Base-by-base conservation (phyloP, 2,113 vertebrate species). In the Strix aluco region DNA sequence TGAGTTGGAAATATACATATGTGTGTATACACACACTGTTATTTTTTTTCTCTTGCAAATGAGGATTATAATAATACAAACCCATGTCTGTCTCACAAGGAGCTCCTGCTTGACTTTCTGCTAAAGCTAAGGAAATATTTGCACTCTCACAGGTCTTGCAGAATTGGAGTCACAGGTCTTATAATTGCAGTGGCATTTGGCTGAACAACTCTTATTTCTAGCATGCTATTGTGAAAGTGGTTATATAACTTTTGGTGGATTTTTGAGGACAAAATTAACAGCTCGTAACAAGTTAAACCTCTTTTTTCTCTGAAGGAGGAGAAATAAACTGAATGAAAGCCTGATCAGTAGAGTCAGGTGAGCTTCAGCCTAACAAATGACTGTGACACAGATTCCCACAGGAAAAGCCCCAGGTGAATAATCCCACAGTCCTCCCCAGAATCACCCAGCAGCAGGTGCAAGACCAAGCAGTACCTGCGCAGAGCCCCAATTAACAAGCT, bases 181-280 rank as follows among this genome's bases (percentile, higher is more conserved):
- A 66, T 5, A 81, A 85, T 51, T 93, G 86, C 86, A 91, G 46
- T 91, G 89, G 66, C 71, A 44, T 88, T 96, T 96, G 78, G 66
- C 86, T 94, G 66, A 96, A 58, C 29, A 55, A 12, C 74, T 79
- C 84, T 88, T 95, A 94, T 86, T 94, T 97, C 97, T 96, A 96
- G 95, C 46, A 77, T 2, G 27, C 84, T 93, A 44, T 96, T 97
- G 95, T 96, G 94, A 96, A 96, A 96, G 94, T 38, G 58, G 47
- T 98, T 98, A 95, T 94, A 70, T 97, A 98, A 98, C 84, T 96
- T 93, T 44, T 1, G 23, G 62, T 92, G 91, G 90, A 87, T 95
- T 96, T 93, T 92, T 91, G 86, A 91, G 92, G 96, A 75, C 88
- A 90, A 94, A 97, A 94, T 96, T 95, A 94, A 62, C 67, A 83